Conservation (phyloP, 2,113 vertebrate species). For the Pandion haliaetus region DNA sequence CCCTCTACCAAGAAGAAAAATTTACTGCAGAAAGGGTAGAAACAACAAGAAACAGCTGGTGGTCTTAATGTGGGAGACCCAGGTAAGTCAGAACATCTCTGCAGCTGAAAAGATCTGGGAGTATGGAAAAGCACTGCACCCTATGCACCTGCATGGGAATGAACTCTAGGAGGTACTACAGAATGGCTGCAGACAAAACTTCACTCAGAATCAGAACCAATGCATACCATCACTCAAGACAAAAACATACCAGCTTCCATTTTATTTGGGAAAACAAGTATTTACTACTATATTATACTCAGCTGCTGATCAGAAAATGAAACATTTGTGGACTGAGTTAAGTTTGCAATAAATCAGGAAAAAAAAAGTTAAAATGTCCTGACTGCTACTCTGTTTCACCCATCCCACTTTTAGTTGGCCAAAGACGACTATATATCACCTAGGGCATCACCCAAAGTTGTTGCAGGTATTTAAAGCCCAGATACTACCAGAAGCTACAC, state of each 20-base stretch:
- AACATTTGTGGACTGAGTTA: not conserved
- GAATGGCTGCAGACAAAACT: not conserved
- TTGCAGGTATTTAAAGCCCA: not conserved
- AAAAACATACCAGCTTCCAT: not conserved
- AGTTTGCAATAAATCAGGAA: not conserved
- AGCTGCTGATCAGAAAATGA: not conserved
- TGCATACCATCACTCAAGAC: not conserved
- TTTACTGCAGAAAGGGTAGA: not conserved
- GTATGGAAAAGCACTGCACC: rapidly evolving
- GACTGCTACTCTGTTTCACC: not conserved
- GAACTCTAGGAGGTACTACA: not conserved
- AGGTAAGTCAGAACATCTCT: not conserved
- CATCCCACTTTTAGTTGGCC: not conserved
- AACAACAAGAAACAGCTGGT: not conserved
- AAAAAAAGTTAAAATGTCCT: not conserved
- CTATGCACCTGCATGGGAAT: rapidly evolving
- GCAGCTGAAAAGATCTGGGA: not conserved
- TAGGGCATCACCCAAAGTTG: not conserved
- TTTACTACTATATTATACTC: not conserved
- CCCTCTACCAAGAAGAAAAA: not conserved
- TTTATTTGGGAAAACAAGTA: not conserved
- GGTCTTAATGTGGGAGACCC: not conserved
- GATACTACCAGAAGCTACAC: not conserved
- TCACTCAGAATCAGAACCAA: not conserved
- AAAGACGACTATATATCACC: not conserved